Evolutionary conservation across 2,888 invertebrate genomes (phyloP), one percentile per base, ranked within the genome.

Genomic region (Busseola fusca): DNA sequence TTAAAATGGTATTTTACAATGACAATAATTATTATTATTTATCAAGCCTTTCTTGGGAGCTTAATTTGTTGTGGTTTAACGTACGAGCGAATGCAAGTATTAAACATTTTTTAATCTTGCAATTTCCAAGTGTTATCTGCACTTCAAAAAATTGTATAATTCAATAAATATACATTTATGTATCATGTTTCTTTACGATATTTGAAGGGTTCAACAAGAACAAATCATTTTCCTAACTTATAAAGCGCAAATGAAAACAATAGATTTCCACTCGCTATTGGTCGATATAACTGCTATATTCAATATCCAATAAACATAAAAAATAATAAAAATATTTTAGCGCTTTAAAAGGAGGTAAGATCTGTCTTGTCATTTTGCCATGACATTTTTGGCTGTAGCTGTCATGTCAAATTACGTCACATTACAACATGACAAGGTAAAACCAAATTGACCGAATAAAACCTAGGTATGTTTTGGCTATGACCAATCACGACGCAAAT

Each of bases 271-370:
- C 78, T 50, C 64, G 54, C 65, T 64, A 67, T 69, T 45, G 14
- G 0, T 74, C 64, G 25, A 78, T 81, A 74, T 81, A 64, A 60
- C 79, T 80, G 79, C 79, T 78, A 80, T 80, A 80, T 78, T 81
- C 52, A 80, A 80, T 74, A 57, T 40, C 73, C 63, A 64, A 81
- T 81, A 27, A 81, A 80, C 58, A 69, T 69, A 81, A 80, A 80
- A 67, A 76, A 40, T 0, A 60, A 69, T 21, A 54, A 64, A 64
- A 60, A 54, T 42, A 76, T 40, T 18, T 64, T 54, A 48, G 74
- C 74, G 74, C 78, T 40, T 66, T 34, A 16, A 3, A 30, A 72
- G 12, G 25, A 9, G n/a, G 45, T 37, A 54, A 81, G 59, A 64
- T 50, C 16, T 30, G n/a, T 34, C 16, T 34, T 27, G 21, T 57